These are phyloP conservation scores for Nesidiocoris tenuis DNA, from an alignment of 2,888 invertebrate genomes.

Conservation along the genomic window DNA sequence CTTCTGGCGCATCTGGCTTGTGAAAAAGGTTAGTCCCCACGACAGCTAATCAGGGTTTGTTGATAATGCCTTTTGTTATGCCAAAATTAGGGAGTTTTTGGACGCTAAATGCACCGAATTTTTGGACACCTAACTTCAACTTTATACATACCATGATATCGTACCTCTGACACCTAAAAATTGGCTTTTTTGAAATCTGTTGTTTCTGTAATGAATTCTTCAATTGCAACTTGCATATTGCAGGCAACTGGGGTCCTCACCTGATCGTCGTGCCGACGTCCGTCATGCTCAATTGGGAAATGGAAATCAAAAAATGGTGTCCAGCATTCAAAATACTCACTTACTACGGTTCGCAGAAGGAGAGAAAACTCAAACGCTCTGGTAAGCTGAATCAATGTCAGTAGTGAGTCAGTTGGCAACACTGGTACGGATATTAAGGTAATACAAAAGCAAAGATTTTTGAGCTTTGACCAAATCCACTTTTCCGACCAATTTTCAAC, in stretches of 20 bases:
- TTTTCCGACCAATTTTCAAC: too few species aligned
- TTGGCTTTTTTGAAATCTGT: neutral
- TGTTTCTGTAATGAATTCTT: too few species aligned
- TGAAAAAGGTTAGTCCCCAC: constrained; percentile 71
- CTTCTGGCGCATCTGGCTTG: constrained; percentile 91
- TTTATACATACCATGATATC: neutral
- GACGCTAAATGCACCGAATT: too few species aligned
- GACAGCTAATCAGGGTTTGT: neutral
- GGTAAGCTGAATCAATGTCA: constrained; percentile 56
- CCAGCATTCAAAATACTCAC: constrained; percentile 98
- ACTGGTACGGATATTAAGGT: too few species aligned
- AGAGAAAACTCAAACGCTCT: constrained; percentile 83
- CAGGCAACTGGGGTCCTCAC: constrained; percentile 94
- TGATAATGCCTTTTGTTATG: too few species aligned
- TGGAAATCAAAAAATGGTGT: constrained; percentile 99
- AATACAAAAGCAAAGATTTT: too few species aligned
- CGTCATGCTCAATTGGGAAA: constrained; percentile 99
- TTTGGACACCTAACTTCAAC: too few species aligned
- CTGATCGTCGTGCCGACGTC: constrained; percentile 98
- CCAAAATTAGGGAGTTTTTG: too few species aligned
- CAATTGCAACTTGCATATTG: too few species aligned
- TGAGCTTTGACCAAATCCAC: too few species aligned
- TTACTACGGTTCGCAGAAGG: constrained; percentile 95
- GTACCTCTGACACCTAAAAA: neutral
- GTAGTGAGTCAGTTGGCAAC: too few species aligned